These are phyloP conservation scores for Leptopilina myrica DNA, from an alignment of 2,888 invertebrate species.

Conservation along the genomic window DNA sequence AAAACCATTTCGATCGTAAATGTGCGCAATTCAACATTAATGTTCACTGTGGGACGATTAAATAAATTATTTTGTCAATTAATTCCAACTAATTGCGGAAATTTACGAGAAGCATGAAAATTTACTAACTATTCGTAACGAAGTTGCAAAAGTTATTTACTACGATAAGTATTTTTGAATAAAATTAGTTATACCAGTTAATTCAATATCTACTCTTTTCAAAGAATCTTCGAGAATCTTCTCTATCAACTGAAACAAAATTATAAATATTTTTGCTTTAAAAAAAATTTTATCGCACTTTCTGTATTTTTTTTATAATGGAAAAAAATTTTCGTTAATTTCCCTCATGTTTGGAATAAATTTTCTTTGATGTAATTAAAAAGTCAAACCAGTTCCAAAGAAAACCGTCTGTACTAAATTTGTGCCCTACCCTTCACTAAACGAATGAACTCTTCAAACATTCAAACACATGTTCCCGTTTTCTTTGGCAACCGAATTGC, in stretches of 20 bases:
- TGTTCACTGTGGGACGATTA: not conserved
- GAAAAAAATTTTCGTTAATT: not conserved
- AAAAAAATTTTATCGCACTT: too few species aligned
- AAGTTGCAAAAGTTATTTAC: too few species aligned
- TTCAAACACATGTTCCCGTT: conserved; percentile 19
- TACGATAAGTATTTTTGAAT: too few species aligned
- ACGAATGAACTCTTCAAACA: conserved; percentile 29
- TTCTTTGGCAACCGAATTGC: conserved; percentile 5
- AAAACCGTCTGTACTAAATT: not conserved
- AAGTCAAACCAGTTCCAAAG: not conserved
- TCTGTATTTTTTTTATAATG: not conserved
- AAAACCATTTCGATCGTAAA: not conserved
- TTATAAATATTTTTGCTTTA: too few species aligned
- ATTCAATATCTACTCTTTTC: too few species aligned
- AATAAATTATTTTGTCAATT: conserved; percentile 13
- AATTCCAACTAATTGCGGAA: not conserved
- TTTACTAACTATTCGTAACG: too few species aligned
- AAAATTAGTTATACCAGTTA: too few species aligned
- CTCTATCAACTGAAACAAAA: too few species aligned
- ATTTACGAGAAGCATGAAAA: too few species aligned
- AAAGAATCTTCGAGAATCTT: too few species aligned
- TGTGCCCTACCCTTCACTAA: not conserved
- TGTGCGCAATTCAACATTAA: not conserved
- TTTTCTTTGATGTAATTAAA: too few species aligned
- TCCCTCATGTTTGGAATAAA: too few species aligned